A percentile compares a stretch with the other conserved stretches of the same genome.
Evolutionary conservation across 2,888 invertebrate species (phyloP).

Genomic region (Zaprionus bogoriensis): DNA sequence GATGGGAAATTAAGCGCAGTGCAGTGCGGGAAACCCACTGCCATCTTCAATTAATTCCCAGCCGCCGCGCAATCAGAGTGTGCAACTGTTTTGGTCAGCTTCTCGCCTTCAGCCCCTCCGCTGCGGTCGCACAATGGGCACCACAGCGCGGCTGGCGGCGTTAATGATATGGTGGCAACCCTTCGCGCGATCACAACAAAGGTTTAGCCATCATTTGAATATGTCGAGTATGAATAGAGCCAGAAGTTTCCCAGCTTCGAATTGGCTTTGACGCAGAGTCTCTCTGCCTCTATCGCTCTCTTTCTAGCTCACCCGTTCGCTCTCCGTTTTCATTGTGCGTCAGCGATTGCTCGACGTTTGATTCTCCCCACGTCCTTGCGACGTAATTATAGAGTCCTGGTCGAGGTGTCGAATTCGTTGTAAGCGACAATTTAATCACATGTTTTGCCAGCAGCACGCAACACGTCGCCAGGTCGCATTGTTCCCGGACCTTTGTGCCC

Average conservation of each 20-base stretch:
- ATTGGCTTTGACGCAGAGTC: constrained; percentile 44
- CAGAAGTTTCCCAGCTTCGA: constrained; percentile 50
- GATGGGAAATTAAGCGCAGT: background rate
- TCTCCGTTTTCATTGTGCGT: background rate
- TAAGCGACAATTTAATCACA: constrained; percentile 70
- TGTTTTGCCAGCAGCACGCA: constrained; percentile 55
- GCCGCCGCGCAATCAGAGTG: background rate
- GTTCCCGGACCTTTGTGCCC: constrained; percentile 38
- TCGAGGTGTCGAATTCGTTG: constrained; percentile 73
- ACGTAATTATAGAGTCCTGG: constrained; percentile 57
- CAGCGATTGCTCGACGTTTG: constrained; percentile 54
- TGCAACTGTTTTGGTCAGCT: constrained; percentile 32
- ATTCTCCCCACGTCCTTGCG: constrained; percentile 28
- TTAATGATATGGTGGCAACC: constrained; percentile 78
- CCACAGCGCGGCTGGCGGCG: constrained; percentile 74
- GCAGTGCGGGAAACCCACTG: background rate
- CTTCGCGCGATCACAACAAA: constrained; percentile 57
- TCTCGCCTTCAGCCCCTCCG: constrained; percentile 35
- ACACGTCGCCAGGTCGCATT: constrained; percentile 33
- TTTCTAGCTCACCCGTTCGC: background rate
- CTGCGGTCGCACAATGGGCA: constrained; percentile 73
- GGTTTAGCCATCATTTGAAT: constrained; percentile 60
- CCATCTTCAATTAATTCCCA: background rate
- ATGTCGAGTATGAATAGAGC: constrained; percentile 52
- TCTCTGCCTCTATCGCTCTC: background rate